These are phyloP conservation scores for Sinelater perroti DNA, from an alignment of 2,888 invertebrate genomes.

Conservation along the genomic window DNA sequence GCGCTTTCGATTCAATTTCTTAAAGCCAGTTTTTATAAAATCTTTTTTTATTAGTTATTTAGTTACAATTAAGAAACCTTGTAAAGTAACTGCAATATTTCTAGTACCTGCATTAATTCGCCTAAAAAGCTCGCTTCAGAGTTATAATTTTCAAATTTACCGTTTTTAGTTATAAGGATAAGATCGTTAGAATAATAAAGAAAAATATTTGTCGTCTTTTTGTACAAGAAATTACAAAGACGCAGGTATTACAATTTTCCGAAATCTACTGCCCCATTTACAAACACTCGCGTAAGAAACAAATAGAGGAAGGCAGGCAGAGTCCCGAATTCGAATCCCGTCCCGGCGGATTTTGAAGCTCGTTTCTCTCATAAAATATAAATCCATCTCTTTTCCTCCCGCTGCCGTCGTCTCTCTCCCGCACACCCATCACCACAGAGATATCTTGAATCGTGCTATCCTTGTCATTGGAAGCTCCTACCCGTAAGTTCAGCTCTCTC, in stretches of 20 bases:
- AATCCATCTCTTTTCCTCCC: constrained; percentile 33
- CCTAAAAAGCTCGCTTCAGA: no score
- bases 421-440: constrained; percentile 35
- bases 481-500: not conserved
- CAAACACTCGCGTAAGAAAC: constrained; percentile 31
- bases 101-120: no score
- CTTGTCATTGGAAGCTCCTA: constrained; percentile 24
- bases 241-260: constrained; percentile 8
- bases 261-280: constrained; percentile 17
- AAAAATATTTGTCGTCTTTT: no score
- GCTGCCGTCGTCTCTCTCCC: constrained; percentile 40
- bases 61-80: no score
- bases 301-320: constrained; percentile 34
- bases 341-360: constrained; percentile 48
- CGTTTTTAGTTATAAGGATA: no score
- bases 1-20: no score
- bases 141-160: no score
- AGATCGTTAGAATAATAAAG: no score
- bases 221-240: not conserved
- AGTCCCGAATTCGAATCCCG: constrained; percentile 43
- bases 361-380: constrained; percentile 48
- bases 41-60: no score
- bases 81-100: no score
- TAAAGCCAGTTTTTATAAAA: no score
- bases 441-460: constrained; percentile 38